Base-by-base conservation (phyloP, 2,113 vertebrate genomes). In the Romanogobio albipinnatus region DNA sequence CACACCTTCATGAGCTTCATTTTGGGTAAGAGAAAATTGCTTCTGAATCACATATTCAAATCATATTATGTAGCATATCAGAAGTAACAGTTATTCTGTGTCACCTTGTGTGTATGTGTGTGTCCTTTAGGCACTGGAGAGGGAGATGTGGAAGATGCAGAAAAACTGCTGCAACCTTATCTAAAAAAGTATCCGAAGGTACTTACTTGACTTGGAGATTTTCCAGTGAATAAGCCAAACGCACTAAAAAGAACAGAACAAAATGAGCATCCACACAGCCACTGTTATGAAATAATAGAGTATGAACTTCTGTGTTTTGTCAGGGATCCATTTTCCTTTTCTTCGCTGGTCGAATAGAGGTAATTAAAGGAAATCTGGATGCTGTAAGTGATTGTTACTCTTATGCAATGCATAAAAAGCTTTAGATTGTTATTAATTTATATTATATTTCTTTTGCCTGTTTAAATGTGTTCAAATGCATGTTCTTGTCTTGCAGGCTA, bases 1-100 rank as follows among this genome's bases (percentile, higher is more conserved):
- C 97, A 99, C 93, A 99, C 98, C 61, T 99, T 99, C 95, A 97
- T 99, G 96, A 98, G 96, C 90, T 99, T 99, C 88, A 97, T 99
- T 91, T 91, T 99, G 33, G 98, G 98, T 98, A 92, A 94, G 95
- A 84, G 1, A 15, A 29, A n/a, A 43, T 43, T 43, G 19, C 19
- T 70, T 70, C 17, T 47, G 22, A 53, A 76, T 76, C 14, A 2
- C 24, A 53, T 33, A 29, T 53, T 33, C 14, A 75, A 39, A 22
- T 77, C 51, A 39, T 36, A n/a, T 24, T 36, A n/a, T 24, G 33
- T 22, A 6, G 51, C 17, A 59, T 26, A 59, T 56, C 15, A 33
- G 26, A 51, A 53, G 59, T 56, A 47, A 70, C 66, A 29, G 22
- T 53, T 68, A 2, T 58, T 53, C 43, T 9, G 5, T 45, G 24